Evolutionary conservation across 1,140 invertebrate genomes (phyloP).

Genomic region (Drosophila busckii): DNA sequence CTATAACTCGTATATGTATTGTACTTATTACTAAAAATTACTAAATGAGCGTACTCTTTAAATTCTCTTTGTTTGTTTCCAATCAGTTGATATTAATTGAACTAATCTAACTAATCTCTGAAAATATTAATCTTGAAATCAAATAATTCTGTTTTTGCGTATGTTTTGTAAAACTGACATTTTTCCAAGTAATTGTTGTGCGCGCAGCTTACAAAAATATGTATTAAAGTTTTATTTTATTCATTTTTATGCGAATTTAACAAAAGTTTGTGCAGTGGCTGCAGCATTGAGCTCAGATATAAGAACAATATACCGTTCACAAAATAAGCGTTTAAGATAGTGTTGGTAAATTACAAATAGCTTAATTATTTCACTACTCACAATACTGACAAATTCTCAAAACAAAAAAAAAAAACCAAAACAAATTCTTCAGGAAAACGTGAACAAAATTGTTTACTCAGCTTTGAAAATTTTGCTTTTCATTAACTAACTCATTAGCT

Average conservation of each 20-base stretch:
- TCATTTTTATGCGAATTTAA: slow-evolving; percentile 45
- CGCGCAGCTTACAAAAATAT: slow-evolving; percentile 20
- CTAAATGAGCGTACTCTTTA: slow-evolving; percentile 41
- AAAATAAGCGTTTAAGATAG: slow-evolving; percentile 52
- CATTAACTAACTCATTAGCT: slow-evolving; percentile 35
- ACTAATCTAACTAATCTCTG: slow-evolving; percentile 30
- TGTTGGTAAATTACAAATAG: slow-evolving; percentile 62
- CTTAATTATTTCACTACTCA: slow-evolving; percentile 30
- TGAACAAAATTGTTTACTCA: no score
- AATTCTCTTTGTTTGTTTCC: slow-evolving; percentile 56
- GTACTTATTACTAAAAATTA: slow-evolving; percentile 44
- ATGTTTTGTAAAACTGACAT: slow-evolving; percentile 48
- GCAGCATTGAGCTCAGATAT: slow-evolving; percentile 49
- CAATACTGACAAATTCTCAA: slow-evolving; percentile 39
- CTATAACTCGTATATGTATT: slow-evolving; percentile 58
- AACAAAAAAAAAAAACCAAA: slow-evolving; percentile 26
- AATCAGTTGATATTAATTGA: slow-evolving; percentile 38
- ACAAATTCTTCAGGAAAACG: no score
- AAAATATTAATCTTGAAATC: slow-evolving; percentile 22
- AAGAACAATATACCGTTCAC: slow-evolving; percentile 12
- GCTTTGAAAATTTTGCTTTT: slow-evolving; percentile 65
- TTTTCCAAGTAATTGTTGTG: slow-evolving; percentile 48
- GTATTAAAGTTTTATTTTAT: slow-evolving; percentile 35
- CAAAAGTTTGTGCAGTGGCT: slow-evolving; percentile 51
- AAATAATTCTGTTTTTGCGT: slow-evolving; percentile 12